A percentile compares a stretch with the other conserved stretches of the same genome.
Conservation (phyloP, 2,888 invertebrate genomes). For the Drosophila longiperda region DNA sequence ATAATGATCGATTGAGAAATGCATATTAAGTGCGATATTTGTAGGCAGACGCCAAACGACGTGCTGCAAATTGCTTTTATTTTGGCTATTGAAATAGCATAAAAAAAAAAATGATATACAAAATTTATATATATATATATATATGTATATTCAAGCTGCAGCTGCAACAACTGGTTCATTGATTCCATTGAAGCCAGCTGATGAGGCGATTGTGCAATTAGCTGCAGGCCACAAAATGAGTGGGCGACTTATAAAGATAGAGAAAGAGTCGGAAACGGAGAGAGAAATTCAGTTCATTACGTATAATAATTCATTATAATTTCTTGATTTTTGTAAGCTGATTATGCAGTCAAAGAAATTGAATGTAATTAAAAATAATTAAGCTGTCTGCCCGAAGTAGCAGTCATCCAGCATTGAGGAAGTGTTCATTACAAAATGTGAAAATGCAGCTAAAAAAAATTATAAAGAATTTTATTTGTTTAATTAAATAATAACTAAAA, state of each 20-base stretch:
- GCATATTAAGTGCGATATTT: conserved; percentile 21
- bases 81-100: conserved; percentile 30
- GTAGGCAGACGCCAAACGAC: conserved; percentile 45
- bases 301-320: conserved; percentile 39
- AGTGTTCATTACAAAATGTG: background rate
- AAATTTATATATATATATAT: too few relatives aligned
- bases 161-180: conserved; percentile 46
- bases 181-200: conserved; percentile 34
- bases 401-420: conserved; percentile 21
- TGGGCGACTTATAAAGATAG: conserved; percentile 12
- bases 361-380: conserved; percentile 48
- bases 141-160: background rate
- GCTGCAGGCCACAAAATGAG: conserved; percentile 13
- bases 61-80: background rate
- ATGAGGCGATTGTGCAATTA: conserved; percentile 44
- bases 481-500: background rate
- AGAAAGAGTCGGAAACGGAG: background rate
- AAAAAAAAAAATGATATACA: too few relatives aligned
- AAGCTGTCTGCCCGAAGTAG: conserved; percentile 29
- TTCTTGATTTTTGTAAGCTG: conserved; percentile 43
- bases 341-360: conserved; percentile 38
- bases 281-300: conserved; percentile 35
- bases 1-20: conserved; percentile 38
- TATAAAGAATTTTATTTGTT: background rate
- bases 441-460: background rate